Evolutionary conservation across 2,888 invertebrate genomes (phyloP), one percentile per base, ranked within the genome.

Genomic region (Andrena trimmerana): DNA sequence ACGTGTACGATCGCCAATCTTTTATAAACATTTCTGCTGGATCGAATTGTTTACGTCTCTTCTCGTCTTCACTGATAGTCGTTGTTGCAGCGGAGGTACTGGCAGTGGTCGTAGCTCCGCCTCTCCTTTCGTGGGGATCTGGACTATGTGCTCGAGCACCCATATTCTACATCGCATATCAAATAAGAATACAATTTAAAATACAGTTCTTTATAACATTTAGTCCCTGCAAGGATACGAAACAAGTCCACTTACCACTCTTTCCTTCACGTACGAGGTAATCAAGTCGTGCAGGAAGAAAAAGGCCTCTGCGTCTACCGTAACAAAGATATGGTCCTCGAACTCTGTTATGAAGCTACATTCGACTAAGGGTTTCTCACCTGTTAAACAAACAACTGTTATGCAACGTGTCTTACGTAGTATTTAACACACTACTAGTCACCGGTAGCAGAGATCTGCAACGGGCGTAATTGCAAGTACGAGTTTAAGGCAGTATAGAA

Each of bases 261-360:
- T 98, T 94, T 99, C 99, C 94, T 97, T 98, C 75, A 99, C 97
- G 93, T 99, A 99, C 0, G 98, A 98, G 0, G 98, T 98, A 88
- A 99, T 98, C 78, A 99, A 96, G 94, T 99, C 99, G 94, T 99
- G 99, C 48, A 99, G 95, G 94, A 99, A 99, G 94, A 99, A 97
- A 95, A 99, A 99, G 1, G 99, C 98, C 95, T 99, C 99, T 0
- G 99, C 99, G 95, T 99, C 98, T 85, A 99, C 99, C 0, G 99
- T 98, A 83, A 99, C 99, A 94, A 98, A 99, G 91, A 99, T 99
- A 94, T 99, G 99, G 94, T 99, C 99, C 93, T 99, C 99, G 94
- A 99, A 99, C 94, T 99, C 99, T 1, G 99, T 99, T 81, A 99
- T 98, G 94, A 99, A 99, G 94, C 98, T 98, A 95, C 99, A 99